Conservation (phyloP, 2,797 vertebrate species). For the Alauda arvensis region DNA sequence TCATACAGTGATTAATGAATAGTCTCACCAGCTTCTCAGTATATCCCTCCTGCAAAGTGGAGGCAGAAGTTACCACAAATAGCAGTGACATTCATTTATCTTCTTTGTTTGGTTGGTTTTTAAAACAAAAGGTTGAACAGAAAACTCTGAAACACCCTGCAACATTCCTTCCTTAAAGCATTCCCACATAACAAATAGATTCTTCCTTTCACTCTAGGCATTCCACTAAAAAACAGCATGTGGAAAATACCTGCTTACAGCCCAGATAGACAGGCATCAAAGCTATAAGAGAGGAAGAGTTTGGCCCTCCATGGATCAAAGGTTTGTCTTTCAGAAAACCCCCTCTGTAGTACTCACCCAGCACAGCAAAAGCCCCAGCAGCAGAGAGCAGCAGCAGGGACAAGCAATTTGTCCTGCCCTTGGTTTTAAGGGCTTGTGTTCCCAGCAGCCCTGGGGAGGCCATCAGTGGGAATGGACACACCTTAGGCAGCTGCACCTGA, state of each 20-base stretch:
- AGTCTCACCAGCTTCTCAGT: background rate
- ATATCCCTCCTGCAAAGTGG: background rate
- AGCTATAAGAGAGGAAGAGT: fast-evolving
- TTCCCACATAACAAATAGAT: background rate
- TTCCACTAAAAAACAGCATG: fast-evolving
- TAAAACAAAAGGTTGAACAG: background rate
- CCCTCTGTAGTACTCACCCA: background rate
- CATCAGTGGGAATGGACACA: background rate
- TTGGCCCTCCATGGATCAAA: fast-evolving
- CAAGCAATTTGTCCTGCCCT: fast-evolving
- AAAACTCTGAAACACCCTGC: background rate
- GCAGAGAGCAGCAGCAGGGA: fast-evolving
- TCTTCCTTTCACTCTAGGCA: background rate
- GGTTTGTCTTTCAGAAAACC: fast-evolving
- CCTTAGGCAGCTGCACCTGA: background rate
- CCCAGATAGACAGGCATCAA: fast-evolving
- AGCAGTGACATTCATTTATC: background rate
- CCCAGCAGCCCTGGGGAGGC: background rate
- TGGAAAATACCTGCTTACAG: background rate
- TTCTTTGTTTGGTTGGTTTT: background rate
- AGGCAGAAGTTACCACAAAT: background rate
- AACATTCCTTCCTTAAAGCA: background rate
- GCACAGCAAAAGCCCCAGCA: fast-evolving
- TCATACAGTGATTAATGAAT: fast-evolving
- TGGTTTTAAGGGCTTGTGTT: background rate